Percentiles rank a stretch among this genome's conserved stretches.
Evolutionary conservation across 1,140 invertebrate species (phyloP).

Genomic region (Tetraneura akinire): DNA sequence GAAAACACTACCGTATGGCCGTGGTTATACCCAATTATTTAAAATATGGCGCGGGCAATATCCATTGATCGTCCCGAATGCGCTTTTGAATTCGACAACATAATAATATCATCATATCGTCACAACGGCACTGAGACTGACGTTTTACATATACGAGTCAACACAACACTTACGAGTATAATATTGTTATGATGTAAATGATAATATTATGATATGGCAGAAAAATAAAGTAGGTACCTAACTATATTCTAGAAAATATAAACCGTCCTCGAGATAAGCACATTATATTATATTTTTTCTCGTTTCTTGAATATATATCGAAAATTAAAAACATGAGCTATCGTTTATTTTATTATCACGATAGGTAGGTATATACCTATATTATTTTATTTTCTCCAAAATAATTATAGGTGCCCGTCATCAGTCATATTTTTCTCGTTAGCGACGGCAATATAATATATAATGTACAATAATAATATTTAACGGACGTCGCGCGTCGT

Average conservation of each 20-base stretch:
- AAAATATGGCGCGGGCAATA: not conserved
- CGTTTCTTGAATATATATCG: constrained; percentile 48
- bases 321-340: constrained; percentile 25
- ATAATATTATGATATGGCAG: not conserved
- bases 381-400: not conserved
- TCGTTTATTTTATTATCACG: not conserved
- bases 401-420: not conserved
- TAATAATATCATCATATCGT: not conserved
- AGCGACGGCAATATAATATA: not conserved
- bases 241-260: not conserved
- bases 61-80: not conserved
- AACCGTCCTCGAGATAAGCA: not conserved
- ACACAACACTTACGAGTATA: no score
- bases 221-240: not conserved
- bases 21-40: not conserved
- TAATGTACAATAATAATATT: not conserved
- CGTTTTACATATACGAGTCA: no score
- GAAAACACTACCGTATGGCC: not conserved
- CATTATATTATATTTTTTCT: not conserved
- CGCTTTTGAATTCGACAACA: not conserved
- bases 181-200: no score
- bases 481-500: not conserved
- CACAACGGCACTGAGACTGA: no score
- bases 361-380: no score
- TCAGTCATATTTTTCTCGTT: constrained; percentile 7